A percentile compares a stretch with the other conserved stretches of the same genome.
Evolutionary conservation across 2,113 vertebrate species (phyloP).

Genomic region (Solea solea): DNA sequence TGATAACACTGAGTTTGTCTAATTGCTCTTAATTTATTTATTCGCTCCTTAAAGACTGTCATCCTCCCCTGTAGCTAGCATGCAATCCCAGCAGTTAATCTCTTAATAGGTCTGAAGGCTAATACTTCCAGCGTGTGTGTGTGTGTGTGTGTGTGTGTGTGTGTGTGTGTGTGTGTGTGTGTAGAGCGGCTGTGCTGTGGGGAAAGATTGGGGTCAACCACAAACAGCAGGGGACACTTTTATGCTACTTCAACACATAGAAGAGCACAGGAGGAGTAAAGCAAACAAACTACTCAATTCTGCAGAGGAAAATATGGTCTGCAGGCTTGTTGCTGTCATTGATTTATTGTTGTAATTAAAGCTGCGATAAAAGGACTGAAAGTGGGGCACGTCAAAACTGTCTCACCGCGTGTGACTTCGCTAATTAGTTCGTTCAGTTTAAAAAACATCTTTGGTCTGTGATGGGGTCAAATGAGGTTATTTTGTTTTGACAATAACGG

Average conservation of each 20-base stretch:
- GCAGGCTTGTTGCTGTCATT: background rate
- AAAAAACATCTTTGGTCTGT: no score
- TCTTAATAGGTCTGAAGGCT: constrained; percentile 75
- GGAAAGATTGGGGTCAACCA: constrained; percentile 65
- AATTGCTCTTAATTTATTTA: constrained; percentile 21
- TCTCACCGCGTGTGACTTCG: background rate
- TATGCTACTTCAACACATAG: constrained; percentile 29
- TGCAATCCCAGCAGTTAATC: constrained; percentile 67
- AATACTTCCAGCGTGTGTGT: constrained; percentile 61
- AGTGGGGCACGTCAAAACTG: background rate
- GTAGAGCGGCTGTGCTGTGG: constrained; percentile 39
- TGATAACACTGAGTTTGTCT: constrained; percentile 3
- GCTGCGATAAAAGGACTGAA: background rate
- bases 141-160: constrained; percentile 19
- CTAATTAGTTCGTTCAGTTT: background rate
- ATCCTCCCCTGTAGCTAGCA: constrained; percentile 29
- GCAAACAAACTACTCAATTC: background rate
- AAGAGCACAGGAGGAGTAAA: background rate
- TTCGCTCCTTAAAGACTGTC: constrained; percentile 31
- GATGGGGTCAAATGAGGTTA: constrained; percentile 5
- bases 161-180: constrained; percentile 2
- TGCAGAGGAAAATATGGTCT: background rate
- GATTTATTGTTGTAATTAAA: background rate
- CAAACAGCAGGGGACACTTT: constrained; percentile 42
- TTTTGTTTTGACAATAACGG: constrained; percentile 35